These are phyloP conservation scores for Leptodactylus fuscus DNA, from an alignment of 2,113 vertebrate genomes.

Conservation along the genomic window DNA sequence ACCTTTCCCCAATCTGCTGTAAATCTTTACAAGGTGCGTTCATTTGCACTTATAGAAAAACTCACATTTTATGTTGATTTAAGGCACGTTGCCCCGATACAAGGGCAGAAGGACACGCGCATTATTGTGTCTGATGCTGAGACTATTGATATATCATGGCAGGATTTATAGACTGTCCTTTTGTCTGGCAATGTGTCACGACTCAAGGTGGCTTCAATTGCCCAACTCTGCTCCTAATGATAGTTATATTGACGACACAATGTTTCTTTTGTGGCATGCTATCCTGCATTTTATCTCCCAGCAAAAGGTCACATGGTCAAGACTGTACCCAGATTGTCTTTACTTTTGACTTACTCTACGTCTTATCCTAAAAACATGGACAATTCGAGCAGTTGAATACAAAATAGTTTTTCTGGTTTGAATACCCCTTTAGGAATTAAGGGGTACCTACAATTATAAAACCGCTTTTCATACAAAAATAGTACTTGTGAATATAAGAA, in stretches of 20 bases:
- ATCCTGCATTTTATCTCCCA: neutral
- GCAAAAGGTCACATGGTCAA: neutral
- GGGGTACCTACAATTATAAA: too few relatives aligned
- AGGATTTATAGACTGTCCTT: neutral
- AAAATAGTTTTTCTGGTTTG: too few relatives aligned
- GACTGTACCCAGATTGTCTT: neutral
- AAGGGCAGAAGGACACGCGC: conserved; percentile 53
- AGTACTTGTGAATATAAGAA: too few relatives aligned
- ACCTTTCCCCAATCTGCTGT: conserved; percentile 79
- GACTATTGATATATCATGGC: neutral
- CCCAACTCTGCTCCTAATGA: neutral
- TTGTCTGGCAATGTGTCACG: neutral
- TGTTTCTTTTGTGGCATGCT: too few relatives aligned
- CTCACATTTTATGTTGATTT: conserved; percentile 16
- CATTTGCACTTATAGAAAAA: conserved; percentile 73
- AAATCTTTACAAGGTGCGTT: conserved; percentile 74
- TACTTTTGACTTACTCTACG: neutral
- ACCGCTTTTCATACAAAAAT: too few relatives aligned
- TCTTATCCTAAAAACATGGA: neutral
- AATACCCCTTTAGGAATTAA: too few relatives aligned
- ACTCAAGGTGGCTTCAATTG: neutral
- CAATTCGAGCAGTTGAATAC: neutral
- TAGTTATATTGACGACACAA: neutral
- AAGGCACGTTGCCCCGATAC: conserved; percentile 13
- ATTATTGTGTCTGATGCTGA: neutral